phyloP scores from a whole-genome alignment of 2,888 invertebrate genomes.

The Meiosimyza decipiens region DNA sequence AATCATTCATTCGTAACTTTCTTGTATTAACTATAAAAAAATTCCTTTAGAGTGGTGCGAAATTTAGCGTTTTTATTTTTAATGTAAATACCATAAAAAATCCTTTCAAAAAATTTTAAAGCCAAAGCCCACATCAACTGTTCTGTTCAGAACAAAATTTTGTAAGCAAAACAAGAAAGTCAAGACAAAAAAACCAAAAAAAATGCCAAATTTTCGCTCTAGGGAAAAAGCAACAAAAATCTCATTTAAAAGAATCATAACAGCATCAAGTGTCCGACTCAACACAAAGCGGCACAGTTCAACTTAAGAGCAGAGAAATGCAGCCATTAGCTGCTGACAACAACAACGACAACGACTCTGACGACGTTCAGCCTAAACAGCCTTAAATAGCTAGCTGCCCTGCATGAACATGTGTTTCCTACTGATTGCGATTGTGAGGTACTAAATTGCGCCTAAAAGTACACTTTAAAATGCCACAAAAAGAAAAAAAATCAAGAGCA shows the following conservation, averaged over 20 bases:
- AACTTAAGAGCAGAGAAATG: no score
- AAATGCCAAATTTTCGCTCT: no score
- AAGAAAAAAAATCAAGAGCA: not conserved
- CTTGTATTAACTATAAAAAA: no score
- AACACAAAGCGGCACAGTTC: not conserved
- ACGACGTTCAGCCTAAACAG: not conserved
- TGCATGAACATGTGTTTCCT: not conserved
- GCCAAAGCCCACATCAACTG: no score
- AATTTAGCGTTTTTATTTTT: no score
- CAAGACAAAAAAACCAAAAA: no score
- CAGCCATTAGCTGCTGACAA: not conserved
- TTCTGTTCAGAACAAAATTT: no score
- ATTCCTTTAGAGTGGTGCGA: no score
- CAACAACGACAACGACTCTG: not conserved
- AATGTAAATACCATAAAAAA: no score
- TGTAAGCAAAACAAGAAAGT: no score
- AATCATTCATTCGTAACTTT: no score
- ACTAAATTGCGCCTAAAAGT: conserved; percentile 8
- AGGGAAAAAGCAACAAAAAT: not conserved
- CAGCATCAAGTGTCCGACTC: not conserved
- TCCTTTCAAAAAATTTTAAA: no score
- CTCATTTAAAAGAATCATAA: conserved; percentile 7
- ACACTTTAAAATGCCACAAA: conserved; percentile 3
- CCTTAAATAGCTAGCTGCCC: not conserved
- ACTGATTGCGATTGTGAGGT: not conserved